Evolutionary conservation across 2,797 vertebrate species (phyloP), one percentile per base, ranked within the genome.

Genomic region (Crotalus adamanteus): DNA sequence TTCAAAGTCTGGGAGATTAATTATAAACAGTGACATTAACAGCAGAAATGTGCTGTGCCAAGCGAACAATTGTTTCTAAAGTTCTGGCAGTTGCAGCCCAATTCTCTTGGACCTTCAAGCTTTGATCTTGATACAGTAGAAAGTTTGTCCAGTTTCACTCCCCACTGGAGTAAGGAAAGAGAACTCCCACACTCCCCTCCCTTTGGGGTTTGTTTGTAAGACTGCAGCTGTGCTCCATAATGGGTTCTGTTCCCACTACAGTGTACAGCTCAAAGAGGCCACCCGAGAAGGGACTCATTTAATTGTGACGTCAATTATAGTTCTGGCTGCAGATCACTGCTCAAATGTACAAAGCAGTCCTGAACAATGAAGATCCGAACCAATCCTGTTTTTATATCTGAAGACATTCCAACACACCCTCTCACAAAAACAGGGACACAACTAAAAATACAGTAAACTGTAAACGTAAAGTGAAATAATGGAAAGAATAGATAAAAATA

Each of bases 11-110:
- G 25, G 6, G 22, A 92, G 91, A 93, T 93, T 93, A 87, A 94
- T 22, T 85, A 92, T 94, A 94, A 96, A 95, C 87, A 93, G 87
- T 26, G 51, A 73, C 31, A 69, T 85, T 90, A 37, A 88, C 12
- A 65, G 63, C n/a, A 90, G 83, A 95, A 95, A 94, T 31, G 5
- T 85, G 93, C 53, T 51, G 53, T 93, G 88, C 86, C 92, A 96
- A 93, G 53, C 92, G 87, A 94, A 94, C 89, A 92, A 61, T 5
- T 0, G 9, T 73, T 95, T 61, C 86, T 93, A 95, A 91, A 94
- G 11, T 61, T 93, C 90, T 57, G 89, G 83, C 88, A 94, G 60
- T 63, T 86, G 63, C 26, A 86, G 92, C 73, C 69, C 91, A 61
- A 93, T 90, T 91, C 3, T 12, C 4, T 91, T 42, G 73, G 73